phyloP scores from a whole-genome alignment of 2,888 invertebrate genomes.

The Zygogramma bicolorata region DNA sequence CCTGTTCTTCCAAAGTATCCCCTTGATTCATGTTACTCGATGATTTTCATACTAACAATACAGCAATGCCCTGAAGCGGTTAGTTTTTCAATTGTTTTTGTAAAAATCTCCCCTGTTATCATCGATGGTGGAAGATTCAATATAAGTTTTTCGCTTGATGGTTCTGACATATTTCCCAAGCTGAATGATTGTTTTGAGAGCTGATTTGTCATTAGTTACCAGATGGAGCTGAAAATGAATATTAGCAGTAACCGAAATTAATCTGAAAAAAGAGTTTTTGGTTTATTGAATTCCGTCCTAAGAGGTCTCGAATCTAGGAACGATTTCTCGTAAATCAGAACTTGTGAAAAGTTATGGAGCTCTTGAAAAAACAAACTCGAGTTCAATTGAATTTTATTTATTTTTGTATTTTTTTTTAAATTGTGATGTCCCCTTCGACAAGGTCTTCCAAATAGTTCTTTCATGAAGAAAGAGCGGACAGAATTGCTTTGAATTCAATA shows the following conservation, averaged over 20 bases:
- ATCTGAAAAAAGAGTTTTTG: not conserved
- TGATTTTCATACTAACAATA: no score
- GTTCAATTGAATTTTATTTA: not conserved
- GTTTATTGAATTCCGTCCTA: no score
- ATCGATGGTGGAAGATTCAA: no score
- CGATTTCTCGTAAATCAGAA: no score
- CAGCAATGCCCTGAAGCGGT: no score
- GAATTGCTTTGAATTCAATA: not conserved
- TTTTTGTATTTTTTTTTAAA: not conserved
- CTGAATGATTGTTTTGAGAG: not conserved
- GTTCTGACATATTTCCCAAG: not conserved
- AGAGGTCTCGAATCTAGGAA: no score
- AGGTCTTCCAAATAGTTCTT: not conserved
- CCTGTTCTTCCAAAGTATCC: no score
- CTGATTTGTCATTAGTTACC: not conserved
- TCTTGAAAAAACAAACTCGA: not conserved
- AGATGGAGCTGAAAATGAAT: not conserved
- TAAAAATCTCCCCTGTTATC: no score
- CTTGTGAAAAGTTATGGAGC: not conserved
- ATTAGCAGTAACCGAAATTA: not conserved
- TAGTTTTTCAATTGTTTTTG: no score
- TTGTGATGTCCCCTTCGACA: not conserved
- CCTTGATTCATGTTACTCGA: no score
- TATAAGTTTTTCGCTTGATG: not conserved
- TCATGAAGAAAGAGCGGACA: not conserved